phyloP scores from a whole-genome alignment of 2,888 invertebrate genomes.

The Drosophila mimica region DNA sequence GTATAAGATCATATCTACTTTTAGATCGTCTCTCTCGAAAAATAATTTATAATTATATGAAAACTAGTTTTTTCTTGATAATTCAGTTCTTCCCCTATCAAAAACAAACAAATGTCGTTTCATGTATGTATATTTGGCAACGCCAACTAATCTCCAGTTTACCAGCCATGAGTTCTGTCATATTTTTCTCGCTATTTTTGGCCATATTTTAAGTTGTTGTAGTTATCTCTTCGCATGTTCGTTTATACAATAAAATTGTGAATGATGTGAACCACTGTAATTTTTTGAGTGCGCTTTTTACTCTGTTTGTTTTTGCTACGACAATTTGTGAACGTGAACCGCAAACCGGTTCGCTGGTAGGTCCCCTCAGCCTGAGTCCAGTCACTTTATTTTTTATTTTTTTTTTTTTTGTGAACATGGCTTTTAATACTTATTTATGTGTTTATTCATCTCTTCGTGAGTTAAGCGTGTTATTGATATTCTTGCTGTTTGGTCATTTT shows the following conservation, averaged over 20 bases:
- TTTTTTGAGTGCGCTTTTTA: constrained; percentile 46
- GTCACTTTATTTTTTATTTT: constrained; percentile 24
- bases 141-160: not conserved
- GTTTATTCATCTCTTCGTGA: constrained; percentile 4
- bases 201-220: constrained; percentile 9
- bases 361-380: constrained; percentile 6
- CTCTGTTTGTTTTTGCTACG: constrained; percentile 41
- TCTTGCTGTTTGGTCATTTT: constrained; percentile 34
- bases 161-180: not conserved
- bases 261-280: constrained; percentile 66
- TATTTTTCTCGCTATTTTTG: constrained; percentile 12
- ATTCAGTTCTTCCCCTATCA: not conserved
- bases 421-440: constrained; percentile 51
- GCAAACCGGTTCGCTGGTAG: constrained; percentile 47
- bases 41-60: not conserved
- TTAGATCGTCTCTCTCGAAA: not conserved
- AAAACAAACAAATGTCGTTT: not conserved
- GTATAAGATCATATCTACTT: not conserved
- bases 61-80: not conserved
- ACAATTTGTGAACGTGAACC: constrained; percentile 63
- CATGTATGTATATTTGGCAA: not conserved
- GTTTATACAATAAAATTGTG: constrained; percentile 18
- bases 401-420: constrained; percentile 42
- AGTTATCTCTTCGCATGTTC: constrained; percentile 16
- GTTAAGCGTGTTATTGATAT: constrained; percentile 38